Base-by-base conservation (phyloP, 1,140 invertebrate species). In the Octopus bimaculoides region DNA sequence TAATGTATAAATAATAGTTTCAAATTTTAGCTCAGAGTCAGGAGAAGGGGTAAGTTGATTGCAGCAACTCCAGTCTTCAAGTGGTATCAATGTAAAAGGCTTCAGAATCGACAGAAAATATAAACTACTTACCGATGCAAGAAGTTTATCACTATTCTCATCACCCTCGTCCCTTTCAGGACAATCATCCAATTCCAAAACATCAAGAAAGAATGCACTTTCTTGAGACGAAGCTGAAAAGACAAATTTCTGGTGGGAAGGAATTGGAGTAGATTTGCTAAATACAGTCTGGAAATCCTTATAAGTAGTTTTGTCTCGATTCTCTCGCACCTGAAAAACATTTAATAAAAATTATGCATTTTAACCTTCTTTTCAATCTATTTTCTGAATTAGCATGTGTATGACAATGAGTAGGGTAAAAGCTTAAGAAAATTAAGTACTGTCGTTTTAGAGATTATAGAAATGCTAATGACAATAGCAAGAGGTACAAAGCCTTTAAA, bases 141-240 rank as follows among this genome's bases (percentile, higher is more conserved):
- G 61, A 55, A 56, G 17, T 71, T 71, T 71, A 53, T 66, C 20
- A 20, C 14, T 52, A 26, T 53, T 79, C 41, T 76, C 12, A 55
- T 81, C 26, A 76, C 12, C 17, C 3, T n/a, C 26, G 0, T 71
- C n/a, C 20, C 81, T 5, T 80, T 81, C 75, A 54, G 75, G 56
- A 74, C 80, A 79, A 55, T 71, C 77, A 75, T 75, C 17, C 14
- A 71, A 8, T 82, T 75, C 79, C 77, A 77, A 66, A 76, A 61
- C 81, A 80, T 73, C 53, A 20, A 56, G 69, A 7, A 75, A 26
- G 17, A 54, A 74, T 74, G 9, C 69, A 78, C 52, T 54, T 17
- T 71, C 66, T 71, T 71, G 17, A 12, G 66, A 71, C 17, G 66
- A 71, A 12, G 66, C 7, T n/a, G 66, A 71, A 71, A 71, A 71